These are phyloP conservation scores for Melolontha melolontha DNA, from an alignment of 2,888 invertebrate genomes.

Conservation along the genomic window DNA sequence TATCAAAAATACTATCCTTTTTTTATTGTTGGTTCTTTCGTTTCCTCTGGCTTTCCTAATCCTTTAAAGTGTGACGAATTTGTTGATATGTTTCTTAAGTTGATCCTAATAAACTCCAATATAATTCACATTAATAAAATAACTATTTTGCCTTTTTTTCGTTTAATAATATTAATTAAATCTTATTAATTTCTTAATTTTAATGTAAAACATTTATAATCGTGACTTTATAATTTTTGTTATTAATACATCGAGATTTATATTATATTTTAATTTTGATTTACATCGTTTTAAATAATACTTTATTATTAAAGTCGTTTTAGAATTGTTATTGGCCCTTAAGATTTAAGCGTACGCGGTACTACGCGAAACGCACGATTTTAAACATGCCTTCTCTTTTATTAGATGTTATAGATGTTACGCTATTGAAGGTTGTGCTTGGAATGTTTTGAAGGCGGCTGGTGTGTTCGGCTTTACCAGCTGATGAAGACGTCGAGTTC, in stretches of 20 bases:
- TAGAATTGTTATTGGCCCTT: background rate
- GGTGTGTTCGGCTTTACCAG: constrained; percentile 41
- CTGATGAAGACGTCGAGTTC: constrained; percentile 31
- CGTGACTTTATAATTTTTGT: constrained; percentile 12
- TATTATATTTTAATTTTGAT: constrained; percentile 10
- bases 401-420: constrained; percentile 11
- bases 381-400: no score
- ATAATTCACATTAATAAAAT: no score
- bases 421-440: constrained; percentile 21
- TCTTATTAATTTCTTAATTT: no score
- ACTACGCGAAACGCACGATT: background rate
- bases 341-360: background rate
- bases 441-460: constrained; percentile 29
- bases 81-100: no score
- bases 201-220: no score
- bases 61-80: no score
- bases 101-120: no score
- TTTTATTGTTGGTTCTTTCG: constrained; percentile 16
- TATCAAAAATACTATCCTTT: constrained; percentile 31
- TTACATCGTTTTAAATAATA: constrained; percentile 6
- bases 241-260: background rate
- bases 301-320: constrained; percentile 21
- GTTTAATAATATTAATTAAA: no score
- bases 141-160: no score
- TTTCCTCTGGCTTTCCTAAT: constrained; percentile 14